Base-by-base conservation (phyloP, 35 echinoderm and acorn worm species). In the Apostichopus californicus region DNA sequence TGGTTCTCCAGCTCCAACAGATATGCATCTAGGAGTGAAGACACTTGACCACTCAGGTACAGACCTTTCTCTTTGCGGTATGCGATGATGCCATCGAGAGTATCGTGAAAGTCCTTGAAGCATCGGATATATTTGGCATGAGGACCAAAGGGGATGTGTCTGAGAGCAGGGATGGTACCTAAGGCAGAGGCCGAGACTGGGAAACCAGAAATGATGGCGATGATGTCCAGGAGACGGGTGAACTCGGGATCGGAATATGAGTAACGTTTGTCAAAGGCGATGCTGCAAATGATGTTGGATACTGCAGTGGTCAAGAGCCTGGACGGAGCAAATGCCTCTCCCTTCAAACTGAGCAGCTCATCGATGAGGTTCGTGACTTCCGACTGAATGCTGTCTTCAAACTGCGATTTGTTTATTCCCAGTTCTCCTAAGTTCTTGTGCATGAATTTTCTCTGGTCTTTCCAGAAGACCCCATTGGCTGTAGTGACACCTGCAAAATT, bases 241-340 rank as follows among this genome's bases (percentile, higher is more conserved):
- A 96, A 93, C 52, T 86, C 20, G 5, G 79, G 88, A 61, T 95
- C 94, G 6, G 65, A 25, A 77, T 98, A 98, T 13, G 86, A 80
- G 77, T 73, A 94, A 2, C 92, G 88, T 77, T 90, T 93, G 3
- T 91, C 94, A 22, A 95, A 94, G 55, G 89, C 90, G 15, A 98
- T 70, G 6, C 80, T 83, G 56, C 92, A 92, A 26, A 98, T 98
- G 12, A 98, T 94, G 77, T 98, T 98, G 6, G 92, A 92, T 6
- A 93, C 92, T 18, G 94, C 94, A 64, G 86, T 86, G 1, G 53
- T 91, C 20, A 95, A 77, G n/a, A 90, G 89, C 5, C 66, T 8
- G 4, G 63, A 15, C 9, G 93, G 90, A 28, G 90, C 54, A 52
- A 98, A 93, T 7, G 93, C 57, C 57, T 93, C 65, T 22, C 87